phyloP scores from a whole-genome alignment of 2,113 vertebrate species.

The Galbula dea region DNA sequence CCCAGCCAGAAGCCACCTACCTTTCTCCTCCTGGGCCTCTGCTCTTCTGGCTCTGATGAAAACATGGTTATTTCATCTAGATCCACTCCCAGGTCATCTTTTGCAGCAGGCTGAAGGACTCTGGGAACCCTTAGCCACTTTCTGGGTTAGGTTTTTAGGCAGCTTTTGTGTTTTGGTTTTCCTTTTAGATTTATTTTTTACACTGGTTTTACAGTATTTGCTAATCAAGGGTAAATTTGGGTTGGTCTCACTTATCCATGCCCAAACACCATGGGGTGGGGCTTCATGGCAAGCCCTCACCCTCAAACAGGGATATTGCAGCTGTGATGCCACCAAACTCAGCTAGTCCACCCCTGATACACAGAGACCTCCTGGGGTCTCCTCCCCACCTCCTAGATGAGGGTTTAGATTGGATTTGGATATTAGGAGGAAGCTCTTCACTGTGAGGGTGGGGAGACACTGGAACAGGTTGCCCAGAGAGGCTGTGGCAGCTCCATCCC shows the following conservation, averaged over 20 bases:
- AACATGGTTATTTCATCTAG: rapidly evolving
- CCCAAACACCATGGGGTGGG: not conserved
- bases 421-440: no score
- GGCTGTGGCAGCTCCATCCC: no score
- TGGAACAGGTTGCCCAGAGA: no score
- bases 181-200: not conserved
- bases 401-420: no score
- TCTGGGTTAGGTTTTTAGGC: not conserved
- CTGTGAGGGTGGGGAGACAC: no score
- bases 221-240: not conserved
- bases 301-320: not conserved
- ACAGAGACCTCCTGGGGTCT: not conserved
- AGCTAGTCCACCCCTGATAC: rapidly evolving
- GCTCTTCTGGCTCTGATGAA: not conserved
- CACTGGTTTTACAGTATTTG: not conserved
- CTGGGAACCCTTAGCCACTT: not conserved
- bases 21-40: not conserved
- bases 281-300: not conserved
- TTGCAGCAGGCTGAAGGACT: not conserved
- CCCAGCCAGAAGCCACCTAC: not conserved
- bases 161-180: not conserved
- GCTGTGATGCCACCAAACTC: rapidly evolving
- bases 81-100: not conserved
- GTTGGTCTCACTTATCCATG: rapidly evolving
- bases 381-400: not conserved